Percentiles rank a stretch among this genome's conserved stretches.
These are phyloP conservation scores for Lypha dubia DNA, from an alignment of 2,888 invertebrate genomes.

Conservation along the genomic window DNA sequence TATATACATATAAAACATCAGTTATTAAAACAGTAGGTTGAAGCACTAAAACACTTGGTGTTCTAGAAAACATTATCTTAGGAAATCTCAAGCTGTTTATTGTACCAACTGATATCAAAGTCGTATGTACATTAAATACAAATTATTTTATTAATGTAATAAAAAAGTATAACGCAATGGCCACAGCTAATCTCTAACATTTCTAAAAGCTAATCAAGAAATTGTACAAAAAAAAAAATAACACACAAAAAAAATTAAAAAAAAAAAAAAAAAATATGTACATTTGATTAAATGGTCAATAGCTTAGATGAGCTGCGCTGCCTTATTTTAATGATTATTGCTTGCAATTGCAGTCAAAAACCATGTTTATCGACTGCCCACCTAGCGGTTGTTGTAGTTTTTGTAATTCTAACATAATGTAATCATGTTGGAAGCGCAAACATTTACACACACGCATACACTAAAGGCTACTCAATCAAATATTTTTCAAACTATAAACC, in stretches of 20 bases:
- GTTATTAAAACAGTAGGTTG: conserved; percentile 48
- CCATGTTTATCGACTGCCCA: conserved; percentile 44
- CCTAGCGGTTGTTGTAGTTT: conserved; percentile 50
- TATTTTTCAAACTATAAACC: not conserved
- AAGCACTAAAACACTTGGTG: conserved; percentile 26
- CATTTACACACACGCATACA: not conserved
- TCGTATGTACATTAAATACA: conserved; percentile 48
- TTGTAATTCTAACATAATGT: conserved; percentile 60
- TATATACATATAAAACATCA: not conserved
- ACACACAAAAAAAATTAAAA: conserved; percentile 11
- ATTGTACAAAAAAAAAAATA: not conserved
- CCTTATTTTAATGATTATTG: conserved; percentile 21
- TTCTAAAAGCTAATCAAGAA: conserved; percentile 47
- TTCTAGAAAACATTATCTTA: conserved; percentile 5
- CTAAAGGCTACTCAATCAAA: not conserved
- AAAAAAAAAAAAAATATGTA: conserved; percentile 21
- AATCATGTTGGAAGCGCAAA: conserved; percentile 45
- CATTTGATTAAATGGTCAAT: conserved; percentile 71
- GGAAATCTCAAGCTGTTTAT: conserved; percentile 24
- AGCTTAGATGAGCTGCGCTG: conserved; percentile 36
- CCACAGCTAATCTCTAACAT: conserved; percentile 25
- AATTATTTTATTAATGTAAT: conserved; percentile 58
- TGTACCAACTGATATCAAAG: conserved; percentile 20
- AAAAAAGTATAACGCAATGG: conserved; percentile 46
- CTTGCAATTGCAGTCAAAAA: conserved; percentile 51